Evolutionary conservation across 2,113 vertebrate genomes (phyloP), one percentile per base, ranked within the genome.

Genomic region (Chaetura pelagica): DNA sequence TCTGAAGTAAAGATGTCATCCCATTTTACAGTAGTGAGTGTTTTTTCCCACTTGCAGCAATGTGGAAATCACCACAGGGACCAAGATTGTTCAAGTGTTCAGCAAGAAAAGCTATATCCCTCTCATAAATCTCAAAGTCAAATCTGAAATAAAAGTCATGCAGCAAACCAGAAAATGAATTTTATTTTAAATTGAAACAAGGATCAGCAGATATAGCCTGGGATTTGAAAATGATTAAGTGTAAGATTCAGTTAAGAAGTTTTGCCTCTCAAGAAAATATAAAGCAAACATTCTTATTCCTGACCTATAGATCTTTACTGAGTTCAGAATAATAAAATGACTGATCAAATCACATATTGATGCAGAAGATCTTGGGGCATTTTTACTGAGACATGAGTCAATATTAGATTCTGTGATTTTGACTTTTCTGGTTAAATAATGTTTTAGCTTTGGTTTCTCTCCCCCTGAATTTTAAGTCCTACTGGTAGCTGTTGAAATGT

Each of bases 151-250:
- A 96, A 97, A 97, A 97, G 89, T 96, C 94, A 91, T 90, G 96
- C 64, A 67, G 94, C 96, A 97, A 97, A 97, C 66, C 63, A 94
- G 93, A 97, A 98, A 97, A 98, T 96, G 94, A 97, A 97, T 98
- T 98, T 97, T 95, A 97, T 95, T 98, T 97, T 96, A 96, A 98
- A 97, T 98, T 24, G 9, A 96, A 97, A 92, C 74, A 94, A 73
- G 96, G 97, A 97, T 98, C 96, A 96, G 87, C 79, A 94, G 92
- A 93, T 94, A 93, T 14, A 97, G 84, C 94, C 54, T 94, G 97
- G 97, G 97, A 98, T 98, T 98, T 97, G 72, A 73, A 93, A 94
- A 97, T 98, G 94, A 98, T 97, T 98, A 98, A 97, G 84, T 96
- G 90, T 92, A 96, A 90, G 95, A 97, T 97, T 96, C 93, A 92